These are phyloP conservation scores for Xanthorhoe spadicearia DNA, from an alignment of 2,888 invertebrate species.

Conservation along the genomic window DNA sequence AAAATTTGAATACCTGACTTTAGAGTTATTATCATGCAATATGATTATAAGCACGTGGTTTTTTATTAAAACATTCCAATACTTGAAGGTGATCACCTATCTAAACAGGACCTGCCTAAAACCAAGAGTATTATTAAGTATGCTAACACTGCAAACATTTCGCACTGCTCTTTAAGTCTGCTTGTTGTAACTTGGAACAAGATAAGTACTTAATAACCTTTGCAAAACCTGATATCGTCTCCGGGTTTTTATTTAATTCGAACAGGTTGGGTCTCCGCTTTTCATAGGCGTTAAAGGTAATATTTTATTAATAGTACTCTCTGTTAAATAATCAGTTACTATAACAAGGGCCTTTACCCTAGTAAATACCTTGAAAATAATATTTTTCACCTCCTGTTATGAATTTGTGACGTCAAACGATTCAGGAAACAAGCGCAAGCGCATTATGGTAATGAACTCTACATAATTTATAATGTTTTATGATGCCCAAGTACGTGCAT, in stretches of 20 bases:
- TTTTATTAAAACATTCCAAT: neutral
- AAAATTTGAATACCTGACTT: neutral
- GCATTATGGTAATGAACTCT: constrained; percentile 16
- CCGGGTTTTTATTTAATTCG: constrained; percentile 12
- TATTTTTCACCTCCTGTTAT: neutral
- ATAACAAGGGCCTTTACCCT: too few species aligned
- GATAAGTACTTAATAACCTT: constrained; percentile 27
- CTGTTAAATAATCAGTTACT: neutral
- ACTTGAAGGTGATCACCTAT: neutral
- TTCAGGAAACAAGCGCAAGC: constrained; percentile 14
- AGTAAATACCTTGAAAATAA: neutral
- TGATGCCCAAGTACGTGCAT: constrained; percentile 2
- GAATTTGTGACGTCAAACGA: constrained; percentile 5
- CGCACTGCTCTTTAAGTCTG: neutral
- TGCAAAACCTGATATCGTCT: constrained; percentile 27
- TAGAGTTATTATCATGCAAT: neutral
- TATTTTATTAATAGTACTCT: too few species aligned
- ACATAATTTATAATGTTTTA: constrained; percentile 15
- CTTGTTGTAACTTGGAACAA: constrained; percentile 5
- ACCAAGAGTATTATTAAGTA: neutral
- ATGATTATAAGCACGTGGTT: neutral
- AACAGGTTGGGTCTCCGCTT: neutral
- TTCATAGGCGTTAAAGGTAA: neutral
- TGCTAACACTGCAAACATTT: neutral
- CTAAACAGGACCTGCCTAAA: constrained; percentile 1